These are phyloP conservation scores for Quiscalus mexicanus DNA, from an alignment of 2,113 vertebrate species.

Conservation along the genomic window DNA sequence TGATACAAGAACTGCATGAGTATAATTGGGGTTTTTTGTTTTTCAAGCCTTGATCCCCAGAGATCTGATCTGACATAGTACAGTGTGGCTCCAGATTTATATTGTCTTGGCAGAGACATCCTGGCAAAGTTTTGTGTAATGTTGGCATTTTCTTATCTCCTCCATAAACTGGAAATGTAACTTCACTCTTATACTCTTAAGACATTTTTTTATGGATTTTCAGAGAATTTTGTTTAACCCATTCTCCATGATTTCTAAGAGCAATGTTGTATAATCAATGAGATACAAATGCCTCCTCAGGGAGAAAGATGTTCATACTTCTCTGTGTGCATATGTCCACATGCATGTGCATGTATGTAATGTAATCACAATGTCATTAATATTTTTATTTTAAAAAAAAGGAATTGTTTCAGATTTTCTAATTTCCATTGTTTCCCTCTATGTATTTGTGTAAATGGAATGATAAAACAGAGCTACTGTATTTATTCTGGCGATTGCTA, in stretches of 20 bases:
- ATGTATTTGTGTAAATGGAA: neutral
- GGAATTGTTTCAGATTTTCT: neutral
- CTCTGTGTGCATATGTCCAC: neutral
- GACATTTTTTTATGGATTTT: neutral
- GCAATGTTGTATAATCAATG: neutral
- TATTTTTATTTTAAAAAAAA: neutral
- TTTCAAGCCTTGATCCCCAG: neutral
- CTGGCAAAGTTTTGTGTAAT: neutral
- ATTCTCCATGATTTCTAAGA: neutral
- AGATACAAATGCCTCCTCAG: neutral
- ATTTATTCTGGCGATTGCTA: neutral
- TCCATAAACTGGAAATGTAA: neutral
- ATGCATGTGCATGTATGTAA: neutral
- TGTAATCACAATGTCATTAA: neutral
- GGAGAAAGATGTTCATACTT: neutral
- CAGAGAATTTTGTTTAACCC: neutral
- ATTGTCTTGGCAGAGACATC: neutral
- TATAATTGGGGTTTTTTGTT: rapidly evolving
- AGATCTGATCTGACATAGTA: neutral
- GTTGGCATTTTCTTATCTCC: constrained; percentile 1
- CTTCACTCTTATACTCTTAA: neutral
- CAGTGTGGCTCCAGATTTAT: neutral
- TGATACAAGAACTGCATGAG: neutral
- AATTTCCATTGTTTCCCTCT: neutral
- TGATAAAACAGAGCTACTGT: neutral